Conservation (phyloP, 1,140 invertebrate genomes). For the Drosophila tani region DNA sequence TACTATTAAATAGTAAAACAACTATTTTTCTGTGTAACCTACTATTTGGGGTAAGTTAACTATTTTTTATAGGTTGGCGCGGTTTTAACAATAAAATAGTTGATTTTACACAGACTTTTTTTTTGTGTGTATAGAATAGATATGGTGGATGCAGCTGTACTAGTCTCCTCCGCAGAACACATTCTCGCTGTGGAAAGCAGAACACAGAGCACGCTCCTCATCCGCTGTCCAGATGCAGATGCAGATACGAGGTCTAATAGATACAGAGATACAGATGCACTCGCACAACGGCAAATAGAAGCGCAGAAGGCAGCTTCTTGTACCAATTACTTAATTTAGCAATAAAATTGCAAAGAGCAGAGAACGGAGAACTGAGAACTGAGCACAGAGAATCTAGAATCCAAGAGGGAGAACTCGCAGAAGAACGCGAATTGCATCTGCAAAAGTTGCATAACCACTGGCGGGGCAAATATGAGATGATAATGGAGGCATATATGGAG, state of each 20-base stretch:
- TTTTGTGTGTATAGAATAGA: slow-evolving; percentile 8
- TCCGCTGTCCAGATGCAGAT: slow-evolving; percentile 28
- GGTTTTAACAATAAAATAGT: no score
- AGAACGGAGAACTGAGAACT: slow-evolving; percentile 19
- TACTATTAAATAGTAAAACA: no score
- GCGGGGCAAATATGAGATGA: slow-evolving; percentile 18
- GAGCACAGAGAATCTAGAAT: slow-evolving; percentile 11
- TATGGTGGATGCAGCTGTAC: slow-evolving; percentile 11
- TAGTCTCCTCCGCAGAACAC: slow-evolving; percentile 48
- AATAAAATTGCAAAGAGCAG: slow-evolving; percentile 60
- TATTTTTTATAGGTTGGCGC: no score
- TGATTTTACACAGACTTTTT: no score
- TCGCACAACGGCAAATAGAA: slow-evolving; percentile 14
- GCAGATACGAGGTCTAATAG: slow-evolving; percentile 33
- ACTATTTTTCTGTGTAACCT: no score
- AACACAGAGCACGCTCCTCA: slow-evolving; percentile 45
- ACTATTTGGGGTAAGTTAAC: no score
- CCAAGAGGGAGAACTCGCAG: slow-evolving; percentile 15
- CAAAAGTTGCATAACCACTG: slow-evolving; percentile 71
- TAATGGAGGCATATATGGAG: slow-evolving; percentile 12
- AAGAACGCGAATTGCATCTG: slow-evolving; percentile 56
- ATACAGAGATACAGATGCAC: slow-evolving; percentile 47
- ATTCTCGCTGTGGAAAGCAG: slow-evolving; percentile 61
- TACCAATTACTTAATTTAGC: slow-evolving; percentile 79
- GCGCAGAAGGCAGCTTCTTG: slow-evolving; percentile 39